Evolutionary conservation across 2,888 invertebrate species (phyloP).

Genomic region (Dryocosmus kuriphilus): DNA sequence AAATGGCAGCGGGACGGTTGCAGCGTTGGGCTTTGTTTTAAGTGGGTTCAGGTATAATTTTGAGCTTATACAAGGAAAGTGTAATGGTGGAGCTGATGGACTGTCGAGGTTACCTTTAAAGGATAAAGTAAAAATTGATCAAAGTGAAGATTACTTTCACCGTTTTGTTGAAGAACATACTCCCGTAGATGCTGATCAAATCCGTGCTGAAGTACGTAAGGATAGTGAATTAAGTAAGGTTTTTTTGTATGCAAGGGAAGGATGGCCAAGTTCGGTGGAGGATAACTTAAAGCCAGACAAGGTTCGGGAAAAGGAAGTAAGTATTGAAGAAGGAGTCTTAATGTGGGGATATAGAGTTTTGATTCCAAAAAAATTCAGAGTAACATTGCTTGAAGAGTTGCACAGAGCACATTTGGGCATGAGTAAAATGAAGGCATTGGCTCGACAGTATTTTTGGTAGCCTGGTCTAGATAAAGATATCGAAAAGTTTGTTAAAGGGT

Average conservation of each 20-base stretch:
- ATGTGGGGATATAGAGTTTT: slow-evolving; percentile 64
- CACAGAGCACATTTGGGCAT: slow-evolving; percentile 60
- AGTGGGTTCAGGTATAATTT: slow-evolving; percentile 45
- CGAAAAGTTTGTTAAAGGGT: slow-evolving; percentile 46
- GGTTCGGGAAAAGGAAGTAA: slow-evolving; percentile 38
- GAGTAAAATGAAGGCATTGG: slow-evolving; percentile 61
- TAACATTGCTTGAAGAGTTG: too few species aligned
- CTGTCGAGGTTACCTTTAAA: too few species aligned
- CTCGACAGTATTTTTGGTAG: slow-evolving; percentile 64
- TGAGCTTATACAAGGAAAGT: slow-evolving; percentile 43
- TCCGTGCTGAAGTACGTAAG: slow-evolving; percentile 39
- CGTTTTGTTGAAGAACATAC: not conserved
- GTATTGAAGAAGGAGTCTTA: slow-evolving; percentile 47
- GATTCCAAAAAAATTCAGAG: slow-evolving; percentile 57
- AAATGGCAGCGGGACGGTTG: slow-evolving; percentile 46
- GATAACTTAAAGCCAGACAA: slow-evolving; percentile 40
- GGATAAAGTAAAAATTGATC: too few species aligned
- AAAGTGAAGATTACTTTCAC: too few species aligned
- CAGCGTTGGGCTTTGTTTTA: slow-evolving; percentile 48
- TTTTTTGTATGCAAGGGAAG: slow-evolving; percentile 42
- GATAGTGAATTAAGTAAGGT: slow-evolving; percentile 48
- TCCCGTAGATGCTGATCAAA: slow-evolving; percentile 43
- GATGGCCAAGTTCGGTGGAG: slow-evolving; percentile 42
- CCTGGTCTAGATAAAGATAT: slow-evolving; percentile 58
- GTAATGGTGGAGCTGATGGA: too few species aligned